Percentiles rank a stretch among this genome's conserved stretches.
These are phyloP conservation scores for Lacerta agilis DNA, from an alignment of 2,797 vertebrate species.

Conservation along the genomic window DNA sequence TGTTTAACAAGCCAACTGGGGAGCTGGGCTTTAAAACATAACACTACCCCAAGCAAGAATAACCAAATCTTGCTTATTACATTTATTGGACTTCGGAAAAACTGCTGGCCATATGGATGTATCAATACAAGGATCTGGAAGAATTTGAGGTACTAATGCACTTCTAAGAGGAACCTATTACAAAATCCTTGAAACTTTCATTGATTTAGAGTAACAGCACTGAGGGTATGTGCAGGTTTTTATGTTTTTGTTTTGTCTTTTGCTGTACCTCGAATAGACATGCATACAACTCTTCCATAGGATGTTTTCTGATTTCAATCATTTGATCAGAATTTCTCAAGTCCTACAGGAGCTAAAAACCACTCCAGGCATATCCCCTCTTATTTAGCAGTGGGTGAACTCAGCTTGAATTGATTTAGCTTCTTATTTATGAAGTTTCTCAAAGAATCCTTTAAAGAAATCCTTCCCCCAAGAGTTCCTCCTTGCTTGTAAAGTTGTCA, in stretches of 20 bases:
- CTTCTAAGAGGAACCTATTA: neutral
- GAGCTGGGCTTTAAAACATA: too few relatives aligned
- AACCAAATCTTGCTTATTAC: neutral
- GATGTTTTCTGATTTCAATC: neutral
- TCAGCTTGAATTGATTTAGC: neutral
- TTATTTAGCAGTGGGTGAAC: neutral
- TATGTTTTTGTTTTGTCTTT: too few relatives aligned
- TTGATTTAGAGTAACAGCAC: neutral
- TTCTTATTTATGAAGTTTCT: neutral
- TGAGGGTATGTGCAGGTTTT: neutral
- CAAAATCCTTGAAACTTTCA: neutral
- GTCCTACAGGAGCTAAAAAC: neutral
- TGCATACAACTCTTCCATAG: neutral
- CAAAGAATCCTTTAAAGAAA: neutral
- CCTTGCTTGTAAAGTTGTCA: neutral
- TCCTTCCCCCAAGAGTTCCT: neutral
- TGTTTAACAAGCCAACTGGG: neutral
- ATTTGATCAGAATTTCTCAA: neutral
- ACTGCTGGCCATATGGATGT: neutral
- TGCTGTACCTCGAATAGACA: neutral
- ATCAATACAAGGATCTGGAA: neutral
- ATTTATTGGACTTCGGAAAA: neutral
- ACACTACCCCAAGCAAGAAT: neutral
- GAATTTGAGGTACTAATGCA: too few relatives aligned
- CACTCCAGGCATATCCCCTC: neutral